phyloP scores from a whole-genome alignment of 35 echinoderm and acorn worm genomes.

The Stichopus chloronotus region DNA sequence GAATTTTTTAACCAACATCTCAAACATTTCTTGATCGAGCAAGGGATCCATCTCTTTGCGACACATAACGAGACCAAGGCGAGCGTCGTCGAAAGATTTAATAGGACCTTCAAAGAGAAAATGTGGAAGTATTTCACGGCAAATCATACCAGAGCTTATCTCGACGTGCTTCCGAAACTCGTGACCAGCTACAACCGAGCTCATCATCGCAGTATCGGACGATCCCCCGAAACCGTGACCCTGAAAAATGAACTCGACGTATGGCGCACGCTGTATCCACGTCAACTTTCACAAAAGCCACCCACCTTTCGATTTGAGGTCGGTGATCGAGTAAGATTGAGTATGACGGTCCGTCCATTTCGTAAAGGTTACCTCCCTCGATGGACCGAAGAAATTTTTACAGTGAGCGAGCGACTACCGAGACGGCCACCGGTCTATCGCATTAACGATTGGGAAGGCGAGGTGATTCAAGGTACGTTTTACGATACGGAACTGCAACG shows the following conservation, averaged over 20 bases:
- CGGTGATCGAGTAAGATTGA: background rate
- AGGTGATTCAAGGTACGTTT: constrained; percentile 70
- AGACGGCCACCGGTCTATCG: background rate
- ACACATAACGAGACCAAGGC: constrained; percentile 87
- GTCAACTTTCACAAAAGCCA: background rate
- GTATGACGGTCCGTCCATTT: background rate
- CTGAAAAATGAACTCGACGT: background rate
- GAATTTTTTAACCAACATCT: constrained; percentile 63
- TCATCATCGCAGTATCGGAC: constrained; percentile 42
- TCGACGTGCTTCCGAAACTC: background rate
- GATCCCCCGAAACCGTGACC: background rate
- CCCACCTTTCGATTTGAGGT: background rate
- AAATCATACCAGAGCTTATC: background rate
- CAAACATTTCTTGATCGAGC: constrained; percentile 7
- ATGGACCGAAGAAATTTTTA: background rate
- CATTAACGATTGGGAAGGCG: constrained; percentile 68
- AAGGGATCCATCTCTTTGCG: constrained; percentile 32
- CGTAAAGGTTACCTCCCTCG: background rate
- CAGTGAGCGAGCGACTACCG: too few species aligned
- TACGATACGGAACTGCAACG: background rate
- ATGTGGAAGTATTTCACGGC: constrained; percentile 68
- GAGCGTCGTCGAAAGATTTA: constrained; percentile 67
- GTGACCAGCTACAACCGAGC: background rate
- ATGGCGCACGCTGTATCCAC: background rate
- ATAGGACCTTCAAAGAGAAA: constrained; percentile 65